Evolutionary conservation across 2,888 invertebrate species (phyloP).

Genomic region (Pilophorus perplexus): DNA sequence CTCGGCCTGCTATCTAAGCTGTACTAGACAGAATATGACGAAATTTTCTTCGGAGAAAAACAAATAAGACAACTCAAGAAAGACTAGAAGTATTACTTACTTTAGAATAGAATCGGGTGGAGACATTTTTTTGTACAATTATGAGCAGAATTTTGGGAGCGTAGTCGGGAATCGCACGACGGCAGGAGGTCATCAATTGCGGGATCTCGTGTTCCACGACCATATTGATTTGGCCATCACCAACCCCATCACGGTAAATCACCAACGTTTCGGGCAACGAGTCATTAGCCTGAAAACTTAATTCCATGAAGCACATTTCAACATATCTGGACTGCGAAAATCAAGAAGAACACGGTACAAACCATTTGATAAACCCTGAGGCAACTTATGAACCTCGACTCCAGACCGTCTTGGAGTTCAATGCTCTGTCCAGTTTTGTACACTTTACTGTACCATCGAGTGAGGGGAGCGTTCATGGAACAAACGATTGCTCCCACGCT

Average conservation of each 20-base stretch:
- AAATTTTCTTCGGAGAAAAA: too few species aligned
- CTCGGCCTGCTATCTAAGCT: too few species aligned
- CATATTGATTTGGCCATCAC: conserved; percentile 77
- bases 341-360: neutral
- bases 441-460: conserved; percentile 74
- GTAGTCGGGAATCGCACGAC: conserved; percentile 56
- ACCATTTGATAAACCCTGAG: conserved; percentile 44
- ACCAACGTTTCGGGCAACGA: conserved; percentile 74
- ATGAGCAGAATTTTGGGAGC: conserved; percentile 70
- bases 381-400: conserved; percentile 61
- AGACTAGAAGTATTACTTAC: too few species aligned
- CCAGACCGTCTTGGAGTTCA: conserved; percentile 73
- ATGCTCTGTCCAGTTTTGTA: conserved; percentile 68
- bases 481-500: conserved; percentile 79
- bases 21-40: too few species aligned
- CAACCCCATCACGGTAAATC: conserved; percentile 89
- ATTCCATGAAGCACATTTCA: neutral
- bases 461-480: conserved; percentile 69
- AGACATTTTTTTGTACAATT: conserved; percentile 90
- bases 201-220: conserved; percentile 74
- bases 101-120: conserved; percentile 67
- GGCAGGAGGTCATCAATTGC: conserved; percentile 63
- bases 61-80: too few species aligned
- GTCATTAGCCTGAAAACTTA: neutral
- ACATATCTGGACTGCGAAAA: neutral